Evolutionary conservation across 2,888 invertebrate species (phyloP).

Genomic region (Cheilosia soror): DNA sequence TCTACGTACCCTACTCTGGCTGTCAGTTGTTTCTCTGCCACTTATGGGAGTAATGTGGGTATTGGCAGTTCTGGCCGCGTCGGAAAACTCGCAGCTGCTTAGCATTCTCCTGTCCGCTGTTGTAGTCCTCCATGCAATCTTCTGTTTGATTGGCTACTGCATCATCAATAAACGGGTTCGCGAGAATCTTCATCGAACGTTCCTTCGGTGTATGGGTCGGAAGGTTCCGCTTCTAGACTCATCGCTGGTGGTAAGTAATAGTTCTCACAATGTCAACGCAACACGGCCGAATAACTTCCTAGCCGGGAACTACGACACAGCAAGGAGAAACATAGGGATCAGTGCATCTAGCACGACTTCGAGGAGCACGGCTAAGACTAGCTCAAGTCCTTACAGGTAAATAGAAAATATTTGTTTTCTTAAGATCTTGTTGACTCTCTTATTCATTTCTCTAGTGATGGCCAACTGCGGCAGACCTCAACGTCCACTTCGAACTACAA

Average conservation of each 20-base stretch:
- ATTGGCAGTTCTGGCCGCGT: slow-evolving; percentile 90
- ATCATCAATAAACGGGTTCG: slow-evolving; percentile 93
- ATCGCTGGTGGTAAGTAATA: slow-evolving; percentile 89
- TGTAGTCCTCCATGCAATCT: slow-evolving; percentile 91
- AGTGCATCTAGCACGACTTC: slow-evolving; percentile 98
- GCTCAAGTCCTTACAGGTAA: slow-evolving; percentile 95
- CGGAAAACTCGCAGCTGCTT: slow-evolving; percentile 89
- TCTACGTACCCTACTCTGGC: slow-evolving; percentile 92
- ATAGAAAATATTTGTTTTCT: neutral
- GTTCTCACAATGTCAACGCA: slow-evolving; percentile 90
- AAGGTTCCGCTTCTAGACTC: slow-evolving; percentile 92
- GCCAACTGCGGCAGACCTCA: slow-evolving; percentile 92
- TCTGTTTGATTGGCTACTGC: slow-evolving; percentile 93
- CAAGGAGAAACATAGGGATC: slow-evolving; percentile 93
- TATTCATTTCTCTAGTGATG: slow-evolving; percentile 86
- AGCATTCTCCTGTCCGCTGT: slow-evolving; percentile 91
- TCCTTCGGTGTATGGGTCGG: slow-evolving; percentile 91
- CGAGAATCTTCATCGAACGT: slow-evolving; percentile 86
- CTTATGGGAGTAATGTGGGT: slow-evolving; percentile 95
- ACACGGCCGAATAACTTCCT: slow-evolving; percentile 81
- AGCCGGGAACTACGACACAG: slow-evolving; percentile 85
- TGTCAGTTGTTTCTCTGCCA: slow-evolving; percentile 94
- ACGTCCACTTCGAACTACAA: slow-evolving; percentile 95
- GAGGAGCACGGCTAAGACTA: slow-evolving; percentile 96
- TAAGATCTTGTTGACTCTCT: neutral